Percentiles rank a stretch among this genome's conserved stretches.
phyloP scores from a whole-genome alignment of 2,113 vertebrate genomes.

The Cephalopholis sonnerati region DNA sequence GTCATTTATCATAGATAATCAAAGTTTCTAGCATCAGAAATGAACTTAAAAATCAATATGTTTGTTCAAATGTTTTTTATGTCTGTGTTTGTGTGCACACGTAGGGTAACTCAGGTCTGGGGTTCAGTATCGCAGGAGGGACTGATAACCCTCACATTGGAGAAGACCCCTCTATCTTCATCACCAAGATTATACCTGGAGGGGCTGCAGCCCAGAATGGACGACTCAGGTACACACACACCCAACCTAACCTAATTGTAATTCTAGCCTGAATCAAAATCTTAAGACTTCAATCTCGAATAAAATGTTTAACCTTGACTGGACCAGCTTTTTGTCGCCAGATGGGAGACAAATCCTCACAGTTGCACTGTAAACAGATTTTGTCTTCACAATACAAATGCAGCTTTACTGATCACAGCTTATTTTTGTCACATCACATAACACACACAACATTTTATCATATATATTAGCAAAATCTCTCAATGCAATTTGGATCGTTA shows the following conservation, averaged over 20 bases:
- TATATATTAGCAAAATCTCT: neutral
- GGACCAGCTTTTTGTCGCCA: neutral
- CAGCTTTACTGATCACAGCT: too few species aligned
- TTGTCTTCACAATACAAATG: too few species aligned
- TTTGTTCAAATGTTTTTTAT: neutral
- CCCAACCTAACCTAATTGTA: neutral
- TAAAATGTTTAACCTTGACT: neutral
- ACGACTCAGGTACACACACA: slow-evolving; percentile 88
- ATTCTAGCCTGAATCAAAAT: neutral
- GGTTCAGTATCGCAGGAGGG: slow-evolving; percentile 98
- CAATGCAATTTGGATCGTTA: neutral
- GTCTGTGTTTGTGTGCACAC: slow-evolving; percentile 39
- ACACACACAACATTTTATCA: too few species aligned
- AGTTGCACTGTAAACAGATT: too few species aligned
- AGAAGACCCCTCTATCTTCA: slow-evolving; percentile 98
- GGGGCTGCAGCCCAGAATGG: slow-evolving; percentile 98
- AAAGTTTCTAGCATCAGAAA: neutral
- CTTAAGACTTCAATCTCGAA: neutral
- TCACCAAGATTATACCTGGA: slow-evolving; percentile 98
- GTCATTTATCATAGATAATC: neutral
- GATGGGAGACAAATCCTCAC: neutral
- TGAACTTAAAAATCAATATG: neutral
- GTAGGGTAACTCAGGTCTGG: slow-evolving; percentile 98
- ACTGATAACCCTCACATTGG: slow-evolving; percentile 99
- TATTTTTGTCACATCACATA: too few species aligned